Conservation (phyloP, 1,140 invertebrate species). For the Ceratina japonica region DNA sequence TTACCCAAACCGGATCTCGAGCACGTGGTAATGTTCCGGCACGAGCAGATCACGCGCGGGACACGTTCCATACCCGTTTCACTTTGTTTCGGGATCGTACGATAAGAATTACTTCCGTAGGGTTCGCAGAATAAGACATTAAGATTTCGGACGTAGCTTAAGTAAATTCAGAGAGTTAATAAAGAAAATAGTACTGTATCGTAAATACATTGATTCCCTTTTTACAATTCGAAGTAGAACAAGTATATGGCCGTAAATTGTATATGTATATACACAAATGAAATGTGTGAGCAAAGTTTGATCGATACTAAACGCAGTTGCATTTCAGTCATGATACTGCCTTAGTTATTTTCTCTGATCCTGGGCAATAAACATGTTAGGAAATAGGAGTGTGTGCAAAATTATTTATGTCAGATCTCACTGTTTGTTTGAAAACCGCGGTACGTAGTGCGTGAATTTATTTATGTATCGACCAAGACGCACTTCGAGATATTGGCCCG, state of each 20-base stretch:
- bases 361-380: too few relatives aligned
- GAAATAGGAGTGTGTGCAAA: too few relatives aligned
- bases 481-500: background rate
- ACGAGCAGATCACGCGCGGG: background rate
- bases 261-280: too few relatives aligned
- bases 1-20: conserved; percentile 52
- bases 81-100: background rate
- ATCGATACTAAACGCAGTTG: background rate
- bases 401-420: too few relatives aligned
- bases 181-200: too few relatives aligned
- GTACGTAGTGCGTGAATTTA: background rate
- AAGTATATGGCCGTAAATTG: too few relatives aligned
- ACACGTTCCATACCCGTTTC: background rate
- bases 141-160: too few relatives aligned
- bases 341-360: background rate
- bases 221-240: too few relatives aligned
- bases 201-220: too few relatives aligned
- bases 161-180: too few relatives aligned
- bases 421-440: background rate
- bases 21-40: conserved; percentile 48
- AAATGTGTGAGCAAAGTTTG: background rate
- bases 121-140: background rate
- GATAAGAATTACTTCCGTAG: background rate
- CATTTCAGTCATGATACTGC: background rate
- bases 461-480: background rate